phyloP scores from a whole-genome alignment of 2,797 vertebrate species.

The Phataginus tetradactyla region DNA sequence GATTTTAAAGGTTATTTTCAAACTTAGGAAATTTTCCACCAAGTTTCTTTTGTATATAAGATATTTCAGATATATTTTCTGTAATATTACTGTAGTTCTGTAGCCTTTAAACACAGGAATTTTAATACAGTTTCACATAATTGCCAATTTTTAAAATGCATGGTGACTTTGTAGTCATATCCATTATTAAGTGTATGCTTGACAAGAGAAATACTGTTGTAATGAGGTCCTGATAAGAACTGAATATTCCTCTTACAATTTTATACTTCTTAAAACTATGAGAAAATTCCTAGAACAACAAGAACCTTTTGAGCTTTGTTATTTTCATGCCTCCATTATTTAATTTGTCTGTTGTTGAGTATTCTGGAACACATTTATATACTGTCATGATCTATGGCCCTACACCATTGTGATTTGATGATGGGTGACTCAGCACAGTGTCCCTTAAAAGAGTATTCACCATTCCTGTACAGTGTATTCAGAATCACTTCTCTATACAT shows the following conservation, averaged over 20 bases:
- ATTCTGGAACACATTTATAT: background rate
- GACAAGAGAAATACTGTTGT: background rate
- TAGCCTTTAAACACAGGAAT: background rate
- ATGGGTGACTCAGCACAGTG: background rate
- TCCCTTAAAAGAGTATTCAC: background rate
- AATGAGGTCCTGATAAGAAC: background rate
- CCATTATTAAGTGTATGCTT: background rate
- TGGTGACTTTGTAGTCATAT: background rate
- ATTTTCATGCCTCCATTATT: background rate
- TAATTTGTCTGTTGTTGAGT: background rate
- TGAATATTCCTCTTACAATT: background rate
- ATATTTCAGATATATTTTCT: background rate
- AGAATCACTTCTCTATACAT: background rate
- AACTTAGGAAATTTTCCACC: background rate
- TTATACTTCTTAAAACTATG: background rate
- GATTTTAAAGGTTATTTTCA: constrained; percentile 23
- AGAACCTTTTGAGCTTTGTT: background rate
- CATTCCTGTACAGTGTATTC: background rate
- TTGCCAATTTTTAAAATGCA: background rate
- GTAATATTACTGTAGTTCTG: background rate
- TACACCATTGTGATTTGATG: background rate
- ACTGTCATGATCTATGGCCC: background rate
- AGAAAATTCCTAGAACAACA: background rate
- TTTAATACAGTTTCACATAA: background rate
- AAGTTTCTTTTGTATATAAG: background rate